Conservation (phyloP, 2,797 vertebrate genomes). For the Gallinago stenura region DNA sequence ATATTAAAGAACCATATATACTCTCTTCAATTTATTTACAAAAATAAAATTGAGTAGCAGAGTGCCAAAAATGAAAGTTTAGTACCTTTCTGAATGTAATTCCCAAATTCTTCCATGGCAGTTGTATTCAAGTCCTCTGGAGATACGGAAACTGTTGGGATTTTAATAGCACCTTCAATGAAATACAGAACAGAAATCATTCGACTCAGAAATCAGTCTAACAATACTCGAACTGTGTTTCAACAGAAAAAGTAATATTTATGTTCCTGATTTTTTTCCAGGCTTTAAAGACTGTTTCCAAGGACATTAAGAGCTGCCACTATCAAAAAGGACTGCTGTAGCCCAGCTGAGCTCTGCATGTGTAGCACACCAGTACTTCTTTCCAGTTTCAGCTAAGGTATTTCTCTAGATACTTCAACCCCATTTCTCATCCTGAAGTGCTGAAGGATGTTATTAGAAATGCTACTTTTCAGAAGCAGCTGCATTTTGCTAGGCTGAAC, state of each 20-base stretch:
- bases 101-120: constrained; percentile 85
- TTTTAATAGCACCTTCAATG: constrained; percentile 86
- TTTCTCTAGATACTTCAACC: background rate
- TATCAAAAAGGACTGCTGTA: background rate
- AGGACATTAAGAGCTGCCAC: background rate
- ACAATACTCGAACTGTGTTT: background rate
- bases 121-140: constrained; percentile 81
- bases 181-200: background rate
- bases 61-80: background rate
- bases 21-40: background rate
- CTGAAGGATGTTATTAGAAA: background rate
- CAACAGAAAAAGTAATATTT: background rate
- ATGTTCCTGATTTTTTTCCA: background rate
- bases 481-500: background rate
- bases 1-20: background rate
- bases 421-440: background rate
- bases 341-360: background rate
- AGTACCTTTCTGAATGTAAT: constrained; percentile 86
- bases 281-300: background rate
- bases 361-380: background rate
- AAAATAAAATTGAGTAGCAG: background rate
- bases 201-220: background rate
- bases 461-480: background rate
- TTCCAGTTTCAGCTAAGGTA: background rate
- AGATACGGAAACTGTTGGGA: constrained; percentile 89